These are phyloP conservation scores for Catotricha subobsoleta DNA, from an alignment of 2,888 invertebrate genomes.

Conservation along the genomic window DNA sequence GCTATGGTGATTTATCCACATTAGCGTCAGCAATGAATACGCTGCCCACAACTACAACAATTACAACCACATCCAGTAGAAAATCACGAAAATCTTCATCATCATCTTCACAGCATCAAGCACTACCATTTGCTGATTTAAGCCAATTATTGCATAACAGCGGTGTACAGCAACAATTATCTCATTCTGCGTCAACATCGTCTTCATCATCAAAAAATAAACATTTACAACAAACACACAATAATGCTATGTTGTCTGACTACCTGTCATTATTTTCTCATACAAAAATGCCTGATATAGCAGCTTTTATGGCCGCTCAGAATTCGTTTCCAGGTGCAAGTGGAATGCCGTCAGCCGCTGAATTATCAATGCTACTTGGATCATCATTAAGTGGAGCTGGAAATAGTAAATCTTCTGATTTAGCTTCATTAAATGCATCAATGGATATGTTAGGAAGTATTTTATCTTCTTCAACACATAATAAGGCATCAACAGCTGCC, in stretches of 20 bases:
- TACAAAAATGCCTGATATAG: conserved; percentile 6
- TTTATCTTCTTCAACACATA: conserved; percentile 8
- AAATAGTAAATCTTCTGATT: conserved; percentile 12
- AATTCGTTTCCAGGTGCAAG: background rate
- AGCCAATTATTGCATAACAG: background rate
- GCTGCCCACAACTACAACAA: conserved; percentile 1
- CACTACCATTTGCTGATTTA: background rate
- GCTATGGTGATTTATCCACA: conserved; percentile 2
- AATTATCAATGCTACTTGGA: conserved; percentile 7
- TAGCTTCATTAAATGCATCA: conserved; percentile 7
- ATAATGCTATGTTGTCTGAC: background rate
- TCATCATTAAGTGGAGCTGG: conserved; percentile 21
- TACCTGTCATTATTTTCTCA: conserved; percentile 4
- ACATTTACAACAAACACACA: conserved; percentile 16
- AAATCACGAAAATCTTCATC: conserved; percentile 1
- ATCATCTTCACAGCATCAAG: background rate
- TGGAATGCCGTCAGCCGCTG: conserved; percentile 3
- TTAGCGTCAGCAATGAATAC: conserved; percentile 1
- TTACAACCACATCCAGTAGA: background rate
- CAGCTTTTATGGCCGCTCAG: conserved; percentile 5
- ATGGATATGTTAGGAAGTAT: conserved; percentile 8
- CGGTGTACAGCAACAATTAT: background rate
- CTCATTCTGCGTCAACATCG: background rate
- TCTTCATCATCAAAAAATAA: conserved; percentile 5
- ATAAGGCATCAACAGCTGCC: conserved; percentile 17